phyloP scores from a whole-genome alignment of 2,797 vertebrate species.

The Melanotaenia parkinsoni region DNA sequence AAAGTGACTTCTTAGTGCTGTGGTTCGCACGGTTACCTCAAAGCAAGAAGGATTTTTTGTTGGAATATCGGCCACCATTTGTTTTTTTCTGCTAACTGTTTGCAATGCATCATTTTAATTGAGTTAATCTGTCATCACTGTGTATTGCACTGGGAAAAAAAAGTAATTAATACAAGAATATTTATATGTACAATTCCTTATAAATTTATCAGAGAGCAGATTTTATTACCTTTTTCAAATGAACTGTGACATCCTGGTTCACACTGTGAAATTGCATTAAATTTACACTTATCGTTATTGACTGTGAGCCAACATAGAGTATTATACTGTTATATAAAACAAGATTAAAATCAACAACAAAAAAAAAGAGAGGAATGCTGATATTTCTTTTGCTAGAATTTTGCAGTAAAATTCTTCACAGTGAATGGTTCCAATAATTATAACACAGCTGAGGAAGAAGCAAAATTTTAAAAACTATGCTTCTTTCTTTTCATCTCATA shows the following conservation, averaged over 20 bases:
- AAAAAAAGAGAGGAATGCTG: neutral
- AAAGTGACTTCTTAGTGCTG: neutral
- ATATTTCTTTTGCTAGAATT: neutral
- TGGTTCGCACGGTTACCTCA: neutral
- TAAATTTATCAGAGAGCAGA: neutral
- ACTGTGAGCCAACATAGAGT: neutral
- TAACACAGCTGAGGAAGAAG: conserved; percentile 4
- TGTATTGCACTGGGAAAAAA: neutral
- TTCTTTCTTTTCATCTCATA: conserved; percentile 54
- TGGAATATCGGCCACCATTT: neutral
- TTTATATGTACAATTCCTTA: neutral
- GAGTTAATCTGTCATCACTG: neutral
- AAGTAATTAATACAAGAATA: neutral
- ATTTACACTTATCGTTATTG: neutral
- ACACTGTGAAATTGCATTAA: neutral
- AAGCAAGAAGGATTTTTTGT: neutral
- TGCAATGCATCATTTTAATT: neutral
- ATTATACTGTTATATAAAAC: neutral
- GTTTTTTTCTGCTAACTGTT: neutral
- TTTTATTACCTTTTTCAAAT: neutral
- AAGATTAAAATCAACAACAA: neutral
- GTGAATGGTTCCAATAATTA: neutral
- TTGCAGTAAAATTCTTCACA: neutral
- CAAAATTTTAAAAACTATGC: conserved; percentile 27
- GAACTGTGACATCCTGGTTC: neutral